Percentiles rank a stretch among this genome's conserved stretches.
Conservation (phyloP, 2,888 invertebrate genomes). For the Folsomia manolachei region DNA sequence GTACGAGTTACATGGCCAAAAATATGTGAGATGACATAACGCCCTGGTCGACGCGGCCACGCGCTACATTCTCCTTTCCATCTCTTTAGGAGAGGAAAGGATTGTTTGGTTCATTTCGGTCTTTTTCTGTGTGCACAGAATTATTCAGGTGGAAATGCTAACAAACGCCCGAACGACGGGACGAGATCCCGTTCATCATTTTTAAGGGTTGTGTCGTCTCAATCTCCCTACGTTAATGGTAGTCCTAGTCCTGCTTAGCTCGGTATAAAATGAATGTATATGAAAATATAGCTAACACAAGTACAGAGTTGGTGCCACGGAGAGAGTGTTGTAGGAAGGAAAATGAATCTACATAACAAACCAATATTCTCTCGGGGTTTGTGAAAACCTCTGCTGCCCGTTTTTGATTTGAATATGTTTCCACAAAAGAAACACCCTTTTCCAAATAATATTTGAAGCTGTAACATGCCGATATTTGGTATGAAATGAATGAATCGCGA, state of each 20-base stretch:
- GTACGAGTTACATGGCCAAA: too few species aligned
- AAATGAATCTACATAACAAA: constrained; percentile 42
- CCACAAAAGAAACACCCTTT: constrained; percentile 6
- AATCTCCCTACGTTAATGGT: too few species aligned
- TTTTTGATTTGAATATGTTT: neutral
- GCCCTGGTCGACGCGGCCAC: neutral
- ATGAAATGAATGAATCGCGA: too few species aligned
- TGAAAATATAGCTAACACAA: neutral
- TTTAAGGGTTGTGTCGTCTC: constrained; percentile 42
- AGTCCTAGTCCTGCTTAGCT: too few species aligned
- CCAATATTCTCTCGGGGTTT: constrained; percentile 19
- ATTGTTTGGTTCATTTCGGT: constrained; percentile 6
- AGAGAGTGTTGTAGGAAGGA: constrained; percentile 20
- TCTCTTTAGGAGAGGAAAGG: neutral
- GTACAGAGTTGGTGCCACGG: neutral
- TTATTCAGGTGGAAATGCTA: constrained; percentile 51
- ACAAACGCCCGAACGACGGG: constrained; percentile 48
- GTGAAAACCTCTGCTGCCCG: neutral
- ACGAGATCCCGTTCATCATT: constrained; percentile 42
- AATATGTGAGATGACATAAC: neutral
- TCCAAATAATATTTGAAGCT: neutral
- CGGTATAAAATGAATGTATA: too few species aligned
- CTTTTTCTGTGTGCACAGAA: constrained; percentile 29
- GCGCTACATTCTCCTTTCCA: neutral
- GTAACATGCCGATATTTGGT: neutral